A percentile compares a stretch with the other conserved stretches of the same genome.
Conservation (phyloP, 2,113 vertebrate genomes). For the Aviceda subcristata region DNA sequence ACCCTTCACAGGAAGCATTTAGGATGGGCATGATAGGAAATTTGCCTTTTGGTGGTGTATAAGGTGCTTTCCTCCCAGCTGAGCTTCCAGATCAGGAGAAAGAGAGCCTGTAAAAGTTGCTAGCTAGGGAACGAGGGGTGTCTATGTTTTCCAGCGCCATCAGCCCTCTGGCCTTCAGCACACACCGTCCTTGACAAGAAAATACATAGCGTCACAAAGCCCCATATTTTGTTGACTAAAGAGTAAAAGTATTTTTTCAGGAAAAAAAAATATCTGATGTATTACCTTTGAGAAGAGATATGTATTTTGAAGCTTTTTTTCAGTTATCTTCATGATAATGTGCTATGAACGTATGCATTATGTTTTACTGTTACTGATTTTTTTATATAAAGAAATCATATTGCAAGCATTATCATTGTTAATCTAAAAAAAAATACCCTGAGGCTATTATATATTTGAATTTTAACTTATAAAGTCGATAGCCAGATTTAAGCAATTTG, state of each 20-base stretch:
- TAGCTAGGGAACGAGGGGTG: not conserved
- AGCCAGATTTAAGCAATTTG: constrained; percentile 67
- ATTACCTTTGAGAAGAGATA: constrained; percentile 41
- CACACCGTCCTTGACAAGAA: not conserved
- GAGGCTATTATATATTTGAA: constrained; percentile 60
- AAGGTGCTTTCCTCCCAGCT: not conserved
- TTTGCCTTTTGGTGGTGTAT: not conserved
- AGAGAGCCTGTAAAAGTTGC: not conserved
- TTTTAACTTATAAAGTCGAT: constrained; percentile 65
- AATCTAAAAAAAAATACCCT: constrained; percentile 47
- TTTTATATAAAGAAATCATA: constrained; percentile 30
- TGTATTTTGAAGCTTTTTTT: constrained; percentile 71
- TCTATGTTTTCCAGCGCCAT: not conserved
- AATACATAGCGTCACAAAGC: not conserved
- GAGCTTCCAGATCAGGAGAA: not conserved
- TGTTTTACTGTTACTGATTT: constrained; percentile 57
- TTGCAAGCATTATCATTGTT: constrained; percentile 51
- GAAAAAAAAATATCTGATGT: not conserved
- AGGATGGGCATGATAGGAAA: not conserved
- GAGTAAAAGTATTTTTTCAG: constrained; percentile 71
- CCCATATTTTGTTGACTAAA: constrained; percentile 62
- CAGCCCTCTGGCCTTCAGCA: constrained; percentile 14
- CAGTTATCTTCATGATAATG: constrained; percentile 54
- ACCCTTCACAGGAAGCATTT: not conserved
- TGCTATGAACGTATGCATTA: constrained; percentile 52